Evolutionary conservation across 2,113 vertebrate genomes (phyloP).

Genomic region (Clupea harengus): DNA sequence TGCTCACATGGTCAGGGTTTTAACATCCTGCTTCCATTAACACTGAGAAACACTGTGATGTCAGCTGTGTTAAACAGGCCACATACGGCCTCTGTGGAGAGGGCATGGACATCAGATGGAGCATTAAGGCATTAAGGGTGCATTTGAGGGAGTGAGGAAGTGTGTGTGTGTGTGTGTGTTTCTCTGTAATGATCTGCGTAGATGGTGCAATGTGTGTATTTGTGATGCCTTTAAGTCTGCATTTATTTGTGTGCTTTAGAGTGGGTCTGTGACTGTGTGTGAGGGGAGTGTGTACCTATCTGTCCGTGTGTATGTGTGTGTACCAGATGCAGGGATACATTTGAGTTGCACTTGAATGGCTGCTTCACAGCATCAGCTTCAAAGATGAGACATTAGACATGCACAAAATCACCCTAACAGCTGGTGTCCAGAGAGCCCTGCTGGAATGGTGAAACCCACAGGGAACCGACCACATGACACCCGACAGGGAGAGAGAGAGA

Average conservation of each 20-base stretch:
- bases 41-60: background rate
- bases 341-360: background rate
- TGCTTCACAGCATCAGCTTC: background rate
- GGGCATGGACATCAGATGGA: background rate
- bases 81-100: background rate
- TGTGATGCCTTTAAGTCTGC: background rate
- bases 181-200: background rate
- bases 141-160: background rate
- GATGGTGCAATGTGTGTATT: background rate
- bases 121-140: background rate
- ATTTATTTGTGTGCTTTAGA: background rate
- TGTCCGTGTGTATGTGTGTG: background rate
- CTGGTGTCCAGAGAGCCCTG: background rate
- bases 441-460: background rate
- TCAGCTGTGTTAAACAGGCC: background rate
- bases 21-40: background rate
- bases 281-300: background rate
- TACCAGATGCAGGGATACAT: background rate
- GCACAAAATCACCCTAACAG: background rate
- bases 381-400: slow-evolving; percentile 8
- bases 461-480: background rate
- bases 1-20: background rate
- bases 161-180: background rate
- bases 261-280: background rate
- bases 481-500: background rate